Base-by-base conservation (phyloP, 2,888 invertebrate species). In the Drosophila ustulata region DNA sequence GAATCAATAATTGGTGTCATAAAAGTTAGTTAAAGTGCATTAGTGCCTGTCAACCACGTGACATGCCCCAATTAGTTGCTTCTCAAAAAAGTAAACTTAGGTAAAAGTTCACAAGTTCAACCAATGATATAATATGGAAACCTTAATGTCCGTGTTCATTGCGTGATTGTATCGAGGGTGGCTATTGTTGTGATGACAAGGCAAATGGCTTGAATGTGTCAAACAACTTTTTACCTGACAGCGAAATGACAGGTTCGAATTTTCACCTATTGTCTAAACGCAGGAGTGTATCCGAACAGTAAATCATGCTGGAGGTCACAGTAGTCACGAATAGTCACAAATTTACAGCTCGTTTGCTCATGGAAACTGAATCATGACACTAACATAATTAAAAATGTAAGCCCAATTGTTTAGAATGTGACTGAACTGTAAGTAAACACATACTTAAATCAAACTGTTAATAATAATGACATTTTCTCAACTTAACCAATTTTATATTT, bases 11-110 rank as follows among this genome's bases (percentile, higher is more conserved):
- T 86, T 88, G 84, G 80, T 80, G 86, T 77, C 84, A 87, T 77
- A 78, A 82, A 83, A 88, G 86, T 88, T 86, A 84, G 88, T 88
- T 84, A 80, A 78, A 68, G 62, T 68, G 57, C 71, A 82, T 71
- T 75, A 71, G 72, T 75, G 83, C 52, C 84, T 70, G 75, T 84
- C 84, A 77, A 71, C 50, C 46, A 63, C 62, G 65, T 82, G 88
- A 82, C 88, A 86, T 78, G 75, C 66, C 73, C 75, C 74, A 85
- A 82, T 85, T 74, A 77, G 80, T 47, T 56, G 25, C 58, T 71
- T 66, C 67, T 62, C 66, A 43, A 68, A 67, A 52, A 68, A 39
- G 51, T 23, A 59, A 63, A 64, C 63, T 66, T 71, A 45, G 58
- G 69, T 52, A 64, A 64, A 64, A 76, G 76, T 76, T 75, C 52